These are phyloP conservation scores for Papilio aristodemus DNA, from an alignment of 1,140 invertebrate genomes.

Conservation along the genomic window DNA sequence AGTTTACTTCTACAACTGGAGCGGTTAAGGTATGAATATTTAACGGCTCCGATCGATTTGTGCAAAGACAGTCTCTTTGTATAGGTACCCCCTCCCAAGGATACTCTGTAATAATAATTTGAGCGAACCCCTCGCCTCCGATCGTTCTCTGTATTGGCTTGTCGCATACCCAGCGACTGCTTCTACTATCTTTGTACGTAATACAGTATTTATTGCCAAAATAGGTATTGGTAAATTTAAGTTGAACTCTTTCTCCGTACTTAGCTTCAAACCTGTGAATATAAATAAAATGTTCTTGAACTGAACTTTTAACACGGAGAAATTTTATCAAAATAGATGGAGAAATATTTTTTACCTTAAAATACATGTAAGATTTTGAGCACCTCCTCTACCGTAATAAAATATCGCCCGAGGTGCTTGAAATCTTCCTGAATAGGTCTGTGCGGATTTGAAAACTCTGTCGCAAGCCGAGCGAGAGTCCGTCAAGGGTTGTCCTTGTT, in stretches of 20 bases:
- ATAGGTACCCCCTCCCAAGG: constrained; percentile 87
- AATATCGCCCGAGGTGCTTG: constrained; percentile 90
- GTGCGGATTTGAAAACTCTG: constrained; percentile 81
- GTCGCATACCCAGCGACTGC: constrained; percentile 85
- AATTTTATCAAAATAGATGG: constrained; percentile 8
- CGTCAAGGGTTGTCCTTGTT: constrained; percentile 81
- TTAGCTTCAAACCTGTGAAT: constrained; percentile 84
- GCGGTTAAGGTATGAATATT: constrained; percentile 84
- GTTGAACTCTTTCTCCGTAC: constrained; percentile 83
- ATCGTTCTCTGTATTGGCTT: constrained; percentile 67
- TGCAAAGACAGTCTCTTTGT: constrained; percentile 87
- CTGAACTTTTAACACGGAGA: constrained; percentile 19
- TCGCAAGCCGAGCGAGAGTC: constrained; percentile 82
- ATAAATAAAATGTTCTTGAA: constrained; percentile 8
- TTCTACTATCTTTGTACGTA: constrained; percentile 84
- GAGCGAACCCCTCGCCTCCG: constrained; percentile 82
- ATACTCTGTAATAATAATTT: constrained; percentile 86
- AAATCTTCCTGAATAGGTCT: constrained; percentile 83
- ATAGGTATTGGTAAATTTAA: constrained; percentile 83
- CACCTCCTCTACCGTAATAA: constrained; percentile 89
- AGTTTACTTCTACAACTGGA: constrained; percentile 85
- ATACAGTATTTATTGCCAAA: constrained; percentile 85
- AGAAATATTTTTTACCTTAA: constrained; percentile 73
- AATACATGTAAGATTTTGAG: constrained; percentile 87
- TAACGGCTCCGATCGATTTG: constrained; percentile 83